Evolutionary conservation across 92 coral and sea anemone species (phyloP).

Genomic region (Epizoanthus illoricatus): DNA sequence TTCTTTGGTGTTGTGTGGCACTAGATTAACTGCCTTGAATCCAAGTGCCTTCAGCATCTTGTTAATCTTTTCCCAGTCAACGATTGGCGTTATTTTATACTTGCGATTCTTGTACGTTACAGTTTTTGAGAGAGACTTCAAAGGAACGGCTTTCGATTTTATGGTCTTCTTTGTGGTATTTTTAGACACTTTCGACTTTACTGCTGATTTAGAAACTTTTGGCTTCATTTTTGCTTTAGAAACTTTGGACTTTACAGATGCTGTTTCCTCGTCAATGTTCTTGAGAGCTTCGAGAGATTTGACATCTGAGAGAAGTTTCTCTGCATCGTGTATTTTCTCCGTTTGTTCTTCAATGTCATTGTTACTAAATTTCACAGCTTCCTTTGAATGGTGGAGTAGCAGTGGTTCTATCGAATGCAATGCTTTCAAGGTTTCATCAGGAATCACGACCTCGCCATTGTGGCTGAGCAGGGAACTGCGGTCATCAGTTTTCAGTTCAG

Average conservation of each 20-base stretch:
- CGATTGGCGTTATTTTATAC: conserved; percentile 85
- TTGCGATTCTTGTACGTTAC: conserved; percentile 83
- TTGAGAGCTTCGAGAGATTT: conserved; percentile 68
- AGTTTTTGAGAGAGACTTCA: conserved; percentile 80
- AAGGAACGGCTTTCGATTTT: conserved; percentile 66
- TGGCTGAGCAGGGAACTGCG: conserved; percentile 35
- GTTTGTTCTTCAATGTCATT: conserved; percentile 76
- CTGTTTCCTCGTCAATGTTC: conserved; percentile 15
- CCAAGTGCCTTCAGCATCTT: conserved; percentile 84
- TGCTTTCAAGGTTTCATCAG: conserved; percentile 60
- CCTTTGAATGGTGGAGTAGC: conserved; percentile 72
- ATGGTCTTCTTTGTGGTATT: conserved; percentile 36
- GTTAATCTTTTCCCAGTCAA: conserved; percentile 84
- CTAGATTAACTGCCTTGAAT: conserved; percentile 85
- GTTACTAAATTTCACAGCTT: conserved; percentile 74
- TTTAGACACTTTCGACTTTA: conserved; percentile 49
- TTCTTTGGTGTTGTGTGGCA: conserved; percentile 68
- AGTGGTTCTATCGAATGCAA: conserved; percentile 81
- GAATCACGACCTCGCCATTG: conserved; percentile 50
- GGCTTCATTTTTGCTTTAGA: conserved; percentile 40
- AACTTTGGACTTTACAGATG: conserved; percentile 22
- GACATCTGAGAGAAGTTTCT: conserved; percentile 75
- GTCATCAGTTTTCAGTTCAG: conserved; percentile 40
- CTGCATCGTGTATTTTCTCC: conserved; percentile 84
- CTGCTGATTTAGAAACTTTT: conserved; percentile 36